Conservation (phyloP, 2,888 invertebrate species). For the Andrena marginata region DNA sequence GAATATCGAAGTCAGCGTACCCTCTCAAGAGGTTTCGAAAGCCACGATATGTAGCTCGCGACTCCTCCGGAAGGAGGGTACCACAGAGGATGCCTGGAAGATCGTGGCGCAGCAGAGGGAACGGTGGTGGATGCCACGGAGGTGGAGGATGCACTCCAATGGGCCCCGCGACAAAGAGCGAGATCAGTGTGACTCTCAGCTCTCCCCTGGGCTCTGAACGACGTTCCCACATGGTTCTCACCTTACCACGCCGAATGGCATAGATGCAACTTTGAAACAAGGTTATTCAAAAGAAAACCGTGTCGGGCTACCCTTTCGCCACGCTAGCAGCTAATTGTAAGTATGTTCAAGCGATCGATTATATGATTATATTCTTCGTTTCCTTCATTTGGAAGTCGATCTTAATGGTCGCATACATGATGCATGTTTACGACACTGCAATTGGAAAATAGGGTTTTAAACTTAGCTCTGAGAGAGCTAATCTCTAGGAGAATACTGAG, state of each 20-base stretch:
- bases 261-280: slow-evolving; percentile 59
- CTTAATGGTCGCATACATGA: too few relatives aligned
- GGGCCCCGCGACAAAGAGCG: slow-evolving; percentile 80
- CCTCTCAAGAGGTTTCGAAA: slow-evolving; percentile 76
- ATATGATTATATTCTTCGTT: neutral
- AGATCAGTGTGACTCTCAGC: slow-evolving; percentile 82
- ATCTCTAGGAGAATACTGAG: too few relatives aligned
- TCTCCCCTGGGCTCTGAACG: slow-evolving; percentile 75
- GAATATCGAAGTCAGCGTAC: slow-evolving; percentile 74
- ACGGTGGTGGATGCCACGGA: slow-evolving; percentile 45
- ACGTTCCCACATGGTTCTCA: slow-evolving; percentile 76
- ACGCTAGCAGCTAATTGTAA: neutral
- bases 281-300: slow-evolving; percentile 51
- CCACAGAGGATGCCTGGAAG: slow-evolving; percentile 50
- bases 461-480: too few relatives aligned
- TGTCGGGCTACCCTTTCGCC: neutral
- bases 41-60: slow-evolving; percentile 76
- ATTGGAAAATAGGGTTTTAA: too few relatives aligned
- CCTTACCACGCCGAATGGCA: slow-evolving; percentile 60
- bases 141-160: slow-evolving; percentile 78
- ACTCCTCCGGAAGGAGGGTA: slow-evolving; percentile 62
- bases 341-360: neutral
- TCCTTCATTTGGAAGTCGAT: too few relatives aligned
- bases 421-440: too few relatives aligned
- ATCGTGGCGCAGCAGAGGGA: slow-evolving; percentile 57